Percentiles rank a stretch among this genome's conserved stretches.
Evolutionary conservation across 2,797 vertebrate species (phyloP).

Genomic region (Catostomus latipinnis): DNA sequence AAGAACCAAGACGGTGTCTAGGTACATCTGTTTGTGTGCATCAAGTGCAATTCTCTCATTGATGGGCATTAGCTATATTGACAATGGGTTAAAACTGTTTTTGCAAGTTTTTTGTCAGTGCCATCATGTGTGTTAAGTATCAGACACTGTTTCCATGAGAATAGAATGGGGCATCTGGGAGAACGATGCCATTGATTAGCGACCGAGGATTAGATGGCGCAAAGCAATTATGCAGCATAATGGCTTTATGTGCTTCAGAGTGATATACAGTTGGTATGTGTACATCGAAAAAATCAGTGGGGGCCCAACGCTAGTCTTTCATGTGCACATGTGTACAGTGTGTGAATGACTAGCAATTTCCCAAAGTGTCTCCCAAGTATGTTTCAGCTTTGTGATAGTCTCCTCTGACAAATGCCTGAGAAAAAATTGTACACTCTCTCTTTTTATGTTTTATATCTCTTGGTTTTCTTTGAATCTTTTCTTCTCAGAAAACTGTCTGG

Average conservation of each 20-base stretch:
- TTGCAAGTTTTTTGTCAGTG: constrained; percentile 4
- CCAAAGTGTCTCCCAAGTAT: neutral
- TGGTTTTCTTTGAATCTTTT: constrained; percentile 8
- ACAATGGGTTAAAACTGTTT: constrained; percentile 24
- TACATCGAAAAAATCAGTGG: constrained; percentile 30
- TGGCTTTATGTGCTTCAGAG: constrained; percentile 41
- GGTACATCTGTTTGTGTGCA: neutral
- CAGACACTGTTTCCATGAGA: constrained; percentile 30
- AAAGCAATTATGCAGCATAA: constrained; percentile 47
- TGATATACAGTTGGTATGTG: constrained; percentile 52
- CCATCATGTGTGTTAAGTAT: constrained; percentile 5
- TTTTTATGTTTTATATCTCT: constrained; percentile 9
- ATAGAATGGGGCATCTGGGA: constrained; percentile 39
- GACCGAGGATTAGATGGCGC: constrained; percentile 23
- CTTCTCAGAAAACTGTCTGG: neutral
- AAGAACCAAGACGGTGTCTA: neutral
- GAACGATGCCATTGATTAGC: constrained; percentile 43
- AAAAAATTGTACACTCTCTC: constrained; percentile 7
- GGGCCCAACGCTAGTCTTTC: neutral
- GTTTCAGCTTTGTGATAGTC: neutral
- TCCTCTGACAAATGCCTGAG: neutral
- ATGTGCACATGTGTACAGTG: neutral
- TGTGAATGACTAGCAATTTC: neutral
- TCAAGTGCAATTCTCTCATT: neutral
- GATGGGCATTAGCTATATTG: constrained; percentile 10